Evolutionary conservation across 2,797 vertebrate species (phyloP).

Genomic region (Amphiprion clarkii): DNA sequence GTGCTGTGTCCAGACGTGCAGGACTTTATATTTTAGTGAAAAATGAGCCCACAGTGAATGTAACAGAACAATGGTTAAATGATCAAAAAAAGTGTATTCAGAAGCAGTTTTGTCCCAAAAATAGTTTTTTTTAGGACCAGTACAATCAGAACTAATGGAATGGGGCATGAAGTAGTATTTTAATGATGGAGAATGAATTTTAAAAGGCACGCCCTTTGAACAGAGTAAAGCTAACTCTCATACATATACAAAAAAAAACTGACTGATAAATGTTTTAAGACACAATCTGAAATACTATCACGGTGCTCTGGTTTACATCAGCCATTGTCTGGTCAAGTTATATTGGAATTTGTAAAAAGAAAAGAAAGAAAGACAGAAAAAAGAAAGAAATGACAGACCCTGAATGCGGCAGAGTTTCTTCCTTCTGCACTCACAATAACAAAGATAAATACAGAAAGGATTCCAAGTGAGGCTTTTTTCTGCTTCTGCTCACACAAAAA

Average conservation of each 20-base stretch:
- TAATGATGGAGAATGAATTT: not conserved
- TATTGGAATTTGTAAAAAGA: constrained; percentile 14
- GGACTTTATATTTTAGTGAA: too few species aligned
- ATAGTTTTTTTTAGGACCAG: not conserved
- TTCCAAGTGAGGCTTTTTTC: not conserved
- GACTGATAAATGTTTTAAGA: constrained; percentile 56
- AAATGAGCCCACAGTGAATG: too few species aligned
- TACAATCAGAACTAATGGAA: not conserved
- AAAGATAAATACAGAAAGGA: constrained; percentile 16
- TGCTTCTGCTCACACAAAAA: constrained; percentile 19
- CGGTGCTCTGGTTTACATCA: constrained; percentile 27
- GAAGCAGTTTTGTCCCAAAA: not conserved
- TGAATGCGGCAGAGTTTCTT: constrained; percentile 1
- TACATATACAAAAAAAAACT: constrained; percentile 5
- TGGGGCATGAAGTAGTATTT: not conserved
- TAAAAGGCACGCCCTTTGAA: not conserved
- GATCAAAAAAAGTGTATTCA: not conserved
- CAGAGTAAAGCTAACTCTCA: not conserved
- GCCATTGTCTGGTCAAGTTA: constrained; percentile 23
- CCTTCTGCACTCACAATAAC: not conserved
- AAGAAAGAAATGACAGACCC: constrained; percentile 26
- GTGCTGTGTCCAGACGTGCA: too few species aligned
- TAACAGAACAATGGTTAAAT: not conserved
- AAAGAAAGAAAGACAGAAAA: not conserved
- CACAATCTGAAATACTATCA: constrained; percentile 48